Conservation (phyloP, 1,140 invertebrate genomes). For the Thrips palmi region DNA sequence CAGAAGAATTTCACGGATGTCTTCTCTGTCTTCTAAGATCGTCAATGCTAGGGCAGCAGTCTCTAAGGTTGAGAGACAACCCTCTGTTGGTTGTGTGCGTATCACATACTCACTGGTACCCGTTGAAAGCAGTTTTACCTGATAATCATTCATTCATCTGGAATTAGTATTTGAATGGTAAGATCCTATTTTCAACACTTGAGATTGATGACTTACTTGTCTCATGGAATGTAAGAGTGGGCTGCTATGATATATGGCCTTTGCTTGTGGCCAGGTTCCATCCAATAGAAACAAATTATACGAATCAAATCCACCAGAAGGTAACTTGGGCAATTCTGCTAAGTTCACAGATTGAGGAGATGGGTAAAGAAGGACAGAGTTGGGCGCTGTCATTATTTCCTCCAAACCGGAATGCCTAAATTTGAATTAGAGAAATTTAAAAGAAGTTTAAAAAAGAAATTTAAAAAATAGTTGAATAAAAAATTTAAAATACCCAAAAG, state of each 20-base stretch:
- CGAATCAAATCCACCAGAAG: slow-evolving; percentile 14
- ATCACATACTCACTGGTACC: slow-evolving; percentile 75
- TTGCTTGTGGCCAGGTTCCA: slow-evolving; percentile 89
- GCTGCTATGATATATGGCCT: slow-evolving; percentile 60
- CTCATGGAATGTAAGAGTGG: slow-evolving; percentile 40
- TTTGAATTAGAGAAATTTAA: slow-evolving; percentile 1
- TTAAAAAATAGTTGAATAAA: slow-evolving; percentile 4
- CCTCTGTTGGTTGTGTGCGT: slow-evolving; percentile 79
- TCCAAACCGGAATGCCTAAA: slow-evolving; percentile 43
- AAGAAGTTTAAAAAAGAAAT: slow-evolving; percentile 2
- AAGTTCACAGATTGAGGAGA: slow-evolving; percentile 51
- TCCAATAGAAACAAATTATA: slow-evolving; percentile 78
- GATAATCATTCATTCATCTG: slow-evolving; percentile 6
- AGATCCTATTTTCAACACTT: background rate
- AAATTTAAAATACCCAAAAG: background rate
- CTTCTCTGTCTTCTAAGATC: slow-evolving; percentile 48
- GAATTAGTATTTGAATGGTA: background rate
- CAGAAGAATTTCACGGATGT: slow-evolving; percentile 46
- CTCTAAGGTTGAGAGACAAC: slow-evolving; percentile 79
- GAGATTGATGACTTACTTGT: slow-evolving; percentile 22
- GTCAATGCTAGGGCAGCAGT: slow-evolving; percentile 66
- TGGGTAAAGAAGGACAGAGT: slow-evolving; percentile 69
- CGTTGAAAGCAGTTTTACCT: slow-evolving; percentile 54
- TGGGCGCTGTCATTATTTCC: slow-evolving; percentile 41
- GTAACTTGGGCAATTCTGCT: slow-evolving; percentile 22